Evolutionary conservation across 2,888 invertebrate genomes (phyloP), one percentile per base, ranked within the genome.

Genomic region (Drosophila planitibia): DNA sequence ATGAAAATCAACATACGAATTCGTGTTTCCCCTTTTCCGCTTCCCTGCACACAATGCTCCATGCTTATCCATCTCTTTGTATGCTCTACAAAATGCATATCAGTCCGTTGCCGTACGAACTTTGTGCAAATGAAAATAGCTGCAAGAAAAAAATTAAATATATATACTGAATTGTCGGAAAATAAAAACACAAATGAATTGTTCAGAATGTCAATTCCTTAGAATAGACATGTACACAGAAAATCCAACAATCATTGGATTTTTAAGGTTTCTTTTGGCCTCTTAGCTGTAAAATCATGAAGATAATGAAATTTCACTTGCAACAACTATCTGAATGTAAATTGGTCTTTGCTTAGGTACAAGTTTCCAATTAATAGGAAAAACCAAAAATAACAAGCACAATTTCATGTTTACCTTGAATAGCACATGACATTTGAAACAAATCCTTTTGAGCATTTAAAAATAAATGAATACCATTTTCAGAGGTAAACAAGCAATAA

Each of bases 1-100:
- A 84, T 86, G 78, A 87, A 89, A 91, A 90, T 87, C 91, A 90
- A 82, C 87, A 91, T 85, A 72, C 85, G 85, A 68, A 70, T 71
- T 76, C 68, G 37, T 66, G 63, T 47, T 51, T 49, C 55, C 53
- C 49, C 30, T 5, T 63, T 67, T 69, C 41, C 49, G 59, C 57
- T 65, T 71, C 39, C 59, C 47, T 64, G 68, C 64, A 65, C 64
- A 69, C 37, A 25, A 30, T 44, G 39, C 58, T 49, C 16, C 39
- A 67, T 63, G 60, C 52, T 66, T 28, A 60, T 54, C 39, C 57
- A 55, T 62, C 39, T 60, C 55, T 61, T 73, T 77, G 60, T 66
- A 41, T 69, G 76, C 72, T 60, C 70, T 57, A 72, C 71, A 66
- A 79, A 76, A 69, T 83, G 82, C 87, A 83, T 74, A 61, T 58